Evolutionary conservation across 2,888 invertebrate genomes (phyloP).

Genomic region (Diarsia rubi): DNA sequence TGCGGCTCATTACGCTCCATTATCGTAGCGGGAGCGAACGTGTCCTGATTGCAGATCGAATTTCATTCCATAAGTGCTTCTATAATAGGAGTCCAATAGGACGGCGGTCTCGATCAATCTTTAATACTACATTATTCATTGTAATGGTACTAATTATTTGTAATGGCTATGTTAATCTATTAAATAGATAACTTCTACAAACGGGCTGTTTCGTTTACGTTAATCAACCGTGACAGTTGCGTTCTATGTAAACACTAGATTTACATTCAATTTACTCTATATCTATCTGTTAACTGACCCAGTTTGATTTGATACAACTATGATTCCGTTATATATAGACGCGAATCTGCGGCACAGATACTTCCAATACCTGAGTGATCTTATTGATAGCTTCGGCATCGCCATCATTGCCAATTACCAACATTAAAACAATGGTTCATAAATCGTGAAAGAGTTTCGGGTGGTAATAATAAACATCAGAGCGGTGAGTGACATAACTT

Average conservation of each 20-base stretch:
- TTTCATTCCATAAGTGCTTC: slow-evolving; percentile 75
- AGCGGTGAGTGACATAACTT: slow-evolving; percentile 68
- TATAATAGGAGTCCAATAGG: slow-evolving; percentile 64
- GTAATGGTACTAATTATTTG: slow-evolving; percentile 63
- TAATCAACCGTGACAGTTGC: slow-evolving; percentile 62
- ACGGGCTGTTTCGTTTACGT: slow-evolving; percentile 46
- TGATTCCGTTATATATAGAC: slow-evolving; percentile 36
- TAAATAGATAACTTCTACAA: slow-evolving; percentile 59
- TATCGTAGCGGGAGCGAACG: slow-evolving; percentile 81
- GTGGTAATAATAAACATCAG: slow-evolving; percentile 73
- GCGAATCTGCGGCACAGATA: too few relatives aligned
- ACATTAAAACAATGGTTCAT: slow-evolving; percentile 76
- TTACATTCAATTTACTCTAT: slow-evolving; percentile 56
- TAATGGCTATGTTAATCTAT: slow-evolving; percentile 61
- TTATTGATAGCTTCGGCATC: slow-evolving; percentile 49
- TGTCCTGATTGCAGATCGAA: slow-evolving; percentile 78
- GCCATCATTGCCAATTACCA: slow-evolving; percentile 63
- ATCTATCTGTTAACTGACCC: slow-evolving; percentile 48
- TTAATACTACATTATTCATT: slow-evolving; percentile 77
- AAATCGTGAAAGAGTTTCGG: slow-evolving; percentile 69
- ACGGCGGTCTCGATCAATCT: slow-evolving; percentile 72
- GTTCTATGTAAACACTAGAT: slow-evolving; percentile 61
- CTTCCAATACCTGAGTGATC: slow-evolving; percentile 37
- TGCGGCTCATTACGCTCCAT: slow-evolving; percentile 83
- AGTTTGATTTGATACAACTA: slow-evolving; percentile 47